phyloP scores from a whole-genome alignment of 1,140 invertebrate genomes.

The Rhyzopertha dominica region DNA sequence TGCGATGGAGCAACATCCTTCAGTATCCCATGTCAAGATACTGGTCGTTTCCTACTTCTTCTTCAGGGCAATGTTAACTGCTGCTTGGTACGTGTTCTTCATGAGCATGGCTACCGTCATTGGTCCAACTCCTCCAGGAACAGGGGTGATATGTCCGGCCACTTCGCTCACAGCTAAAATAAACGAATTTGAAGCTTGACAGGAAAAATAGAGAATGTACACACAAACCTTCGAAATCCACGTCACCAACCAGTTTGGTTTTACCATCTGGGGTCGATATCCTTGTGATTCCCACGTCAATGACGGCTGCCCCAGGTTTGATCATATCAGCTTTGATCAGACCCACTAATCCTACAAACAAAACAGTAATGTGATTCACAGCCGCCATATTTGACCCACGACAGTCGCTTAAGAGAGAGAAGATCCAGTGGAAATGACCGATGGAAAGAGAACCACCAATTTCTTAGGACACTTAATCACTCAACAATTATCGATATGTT shows the following conservation, averaged over 20 bases:
- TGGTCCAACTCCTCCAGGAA: slow-evolving; percentile 84
- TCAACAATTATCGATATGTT: no score
- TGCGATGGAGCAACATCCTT: no score
- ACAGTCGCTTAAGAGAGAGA: no score
- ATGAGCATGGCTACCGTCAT: slow-evolving; percentile 89
- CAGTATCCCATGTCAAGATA: no score
- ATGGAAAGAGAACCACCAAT: no score
- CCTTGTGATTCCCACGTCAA: slow-evolving; percentile 83
- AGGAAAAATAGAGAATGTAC: slow-evolving; percentile 6
- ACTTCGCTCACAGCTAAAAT: slow-evolving; percentile 65
- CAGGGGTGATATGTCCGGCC: slow-evolving; percentile 77
- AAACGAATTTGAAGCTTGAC: slow-evolving; percentile 7
- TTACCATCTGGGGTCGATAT: slow-evolving; percentile 61
- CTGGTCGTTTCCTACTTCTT: no score
- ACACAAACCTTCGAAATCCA: slow-evolving; percentile 69
- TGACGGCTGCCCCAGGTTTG: slow-evolving; percentile 80
- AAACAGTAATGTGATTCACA: no score
- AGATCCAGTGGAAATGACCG: no score
- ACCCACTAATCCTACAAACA: slow-evolving; percentile 62
- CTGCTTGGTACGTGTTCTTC: slow-evolving; percentile 74
- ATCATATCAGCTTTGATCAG: slow-evolving; percentile 81
- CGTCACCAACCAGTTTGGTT: slow-evolving; percentile 78
- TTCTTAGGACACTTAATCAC: no score
- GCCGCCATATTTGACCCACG: no score
- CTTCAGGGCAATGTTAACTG: slow-evolving; percentile 47